phyloP scores from a whole-genome alignment of 2,888 invertebrate genomes.

The Stenoptilia bipunctidactyla region DNA sequence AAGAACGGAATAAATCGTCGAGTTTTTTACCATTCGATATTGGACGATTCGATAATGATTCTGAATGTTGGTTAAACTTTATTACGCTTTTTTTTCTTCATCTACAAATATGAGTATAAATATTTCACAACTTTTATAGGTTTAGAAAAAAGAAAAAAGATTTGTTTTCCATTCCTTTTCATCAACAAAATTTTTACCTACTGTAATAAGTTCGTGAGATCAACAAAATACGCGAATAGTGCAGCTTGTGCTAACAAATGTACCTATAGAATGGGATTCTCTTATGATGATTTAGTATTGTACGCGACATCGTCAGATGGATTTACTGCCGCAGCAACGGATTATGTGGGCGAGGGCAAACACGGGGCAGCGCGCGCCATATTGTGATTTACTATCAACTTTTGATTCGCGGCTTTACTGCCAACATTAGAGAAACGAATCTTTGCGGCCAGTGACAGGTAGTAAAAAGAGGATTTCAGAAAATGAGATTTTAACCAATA shows the following conservation, averaged over 20 bases:
- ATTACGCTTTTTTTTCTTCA: not conserved
- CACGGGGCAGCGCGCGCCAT: slow-evolving; percentile 65
- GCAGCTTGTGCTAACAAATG: slow-evolving; percentile 25
- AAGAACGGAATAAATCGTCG: slow-evolving; percentile 41
- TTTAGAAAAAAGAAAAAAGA: no score
- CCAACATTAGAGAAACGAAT: slow-evolving; percentile 12
- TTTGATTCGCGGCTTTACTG: slow-evolving; percentile 46
- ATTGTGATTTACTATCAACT: slow-evolving; percentile 63
- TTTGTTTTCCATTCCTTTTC: no score
- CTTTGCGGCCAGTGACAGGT: no score
- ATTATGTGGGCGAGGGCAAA: slow-evolving; percentile 71
- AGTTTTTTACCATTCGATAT: slow-evolving; percentile 48
- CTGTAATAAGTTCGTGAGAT: no score
- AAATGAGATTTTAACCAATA: no score
- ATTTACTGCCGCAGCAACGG: slow-evolving; percentile 68
- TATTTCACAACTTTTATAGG: no score
- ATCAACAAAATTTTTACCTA: no score
- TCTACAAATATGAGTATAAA: not conserved
- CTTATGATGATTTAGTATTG: slow-evolving; percentile 66
- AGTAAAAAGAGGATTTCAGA: no score
- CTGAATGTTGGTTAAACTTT: slow-evolving; percentile 21
- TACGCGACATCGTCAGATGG: slow-evolving; percentile 61
- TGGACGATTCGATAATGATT: slow-evolving; percentile 50
- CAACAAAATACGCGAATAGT: no score
- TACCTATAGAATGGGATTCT: slow-evolving; percentile 50